phyloP scores from a whole-genome alignment of 2,888 invertebrate species.

The Anagyrus pseudococci region DNA sequence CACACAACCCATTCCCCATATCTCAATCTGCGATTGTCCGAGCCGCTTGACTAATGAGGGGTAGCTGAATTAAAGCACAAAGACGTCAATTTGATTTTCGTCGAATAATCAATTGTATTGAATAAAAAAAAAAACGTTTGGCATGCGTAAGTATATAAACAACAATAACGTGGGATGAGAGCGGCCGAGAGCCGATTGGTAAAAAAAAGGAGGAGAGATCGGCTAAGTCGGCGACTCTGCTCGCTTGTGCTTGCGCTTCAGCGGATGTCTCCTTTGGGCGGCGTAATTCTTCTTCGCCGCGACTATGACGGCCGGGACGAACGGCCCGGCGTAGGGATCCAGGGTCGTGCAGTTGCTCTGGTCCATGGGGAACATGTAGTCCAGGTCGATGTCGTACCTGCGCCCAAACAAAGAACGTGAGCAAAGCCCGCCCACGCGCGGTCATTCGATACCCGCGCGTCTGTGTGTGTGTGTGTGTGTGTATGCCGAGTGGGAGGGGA shows the following conservation, averaged over 20 bases:
- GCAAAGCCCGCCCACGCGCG: neutral
- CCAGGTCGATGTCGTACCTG: constrained; percentile 82
- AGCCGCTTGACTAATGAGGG: neutral
- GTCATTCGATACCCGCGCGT: neutral
- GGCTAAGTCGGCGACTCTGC: constrained; percentile 25
- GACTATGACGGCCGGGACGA: constrained; percentile 46
- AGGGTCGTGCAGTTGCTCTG: constrained; percentile 72
- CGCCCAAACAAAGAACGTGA: constrained; percentile 1
- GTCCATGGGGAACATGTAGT: constrained; percentile 83
- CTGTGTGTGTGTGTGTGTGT: neutral
- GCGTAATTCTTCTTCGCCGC: constrained; percentile 46
- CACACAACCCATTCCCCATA: no score
- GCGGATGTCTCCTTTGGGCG: constrained; percentile 59
- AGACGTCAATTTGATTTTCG: no score
- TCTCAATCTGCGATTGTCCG: no score
- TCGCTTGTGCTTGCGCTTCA: constrained; percentile 60
- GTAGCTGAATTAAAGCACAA: neutral
- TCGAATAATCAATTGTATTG: neutral
- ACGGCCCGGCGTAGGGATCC: constrained; percentile 53
- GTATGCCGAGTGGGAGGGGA: no score
- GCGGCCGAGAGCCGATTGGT: no score
- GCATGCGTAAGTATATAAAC: no score
- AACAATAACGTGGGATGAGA: no score
- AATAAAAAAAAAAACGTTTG: neutral
- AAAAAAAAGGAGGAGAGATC: neutral